A percentile compares a stretch with the other conserved stretches of the same genome.
Evolutionary conservation across 2,113 vertebrate genomes (phyloP).

Genomic region (Zingel zingel): DNA sequence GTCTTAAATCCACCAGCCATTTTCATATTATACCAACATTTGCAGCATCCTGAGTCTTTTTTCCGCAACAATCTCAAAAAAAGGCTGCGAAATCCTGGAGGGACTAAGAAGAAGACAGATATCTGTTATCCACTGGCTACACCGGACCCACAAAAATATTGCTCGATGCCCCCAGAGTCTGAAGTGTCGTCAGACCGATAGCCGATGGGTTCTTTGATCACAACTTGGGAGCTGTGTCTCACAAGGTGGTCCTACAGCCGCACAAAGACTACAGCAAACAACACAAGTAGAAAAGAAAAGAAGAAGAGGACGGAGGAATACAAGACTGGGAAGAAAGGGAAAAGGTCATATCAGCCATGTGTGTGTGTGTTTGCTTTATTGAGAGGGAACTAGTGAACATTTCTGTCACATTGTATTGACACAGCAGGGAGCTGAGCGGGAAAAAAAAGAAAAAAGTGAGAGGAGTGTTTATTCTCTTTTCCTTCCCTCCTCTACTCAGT

Average conservation of each 20-base stretch:
- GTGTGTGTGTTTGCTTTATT: constrained; percentile 58
- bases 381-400: constrained; percentile 61
- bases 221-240: background rate
- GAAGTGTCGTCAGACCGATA: too few species aligned
- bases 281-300: constrained; percentile 1
- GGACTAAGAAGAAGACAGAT: too few species aligned
- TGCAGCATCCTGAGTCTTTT: too few species aligned
- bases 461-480: constrained; percentile 70
- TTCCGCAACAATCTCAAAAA: too few species aligned
- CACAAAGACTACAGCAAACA: constrained; percentile 23
- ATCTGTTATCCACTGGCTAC: too few species aligned
- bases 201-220: too few species aligned
- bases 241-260: constrained; percentile 1
- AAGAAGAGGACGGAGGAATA: constrained; percentile 15
- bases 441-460: constrained; percentile 32
- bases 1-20: too few species aligned
- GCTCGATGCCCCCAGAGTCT: too few species aligned
- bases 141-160: too few species aligned
- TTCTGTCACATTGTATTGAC: constrained; percentile 68
- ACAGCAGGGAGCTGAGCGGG: constrained; percentile 54
- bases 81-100: too few species aligned
- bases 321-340: constrained; percentile 31
- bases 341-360: constrained; percentile 54
- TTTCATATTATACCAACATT: too few species aligned
- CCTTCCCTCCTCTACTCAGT: constrained; percentile 74